Base-by-base conservation (phyloP, 2,113 vertebrate species). In the Pristiophorus japonicus region DNA sequence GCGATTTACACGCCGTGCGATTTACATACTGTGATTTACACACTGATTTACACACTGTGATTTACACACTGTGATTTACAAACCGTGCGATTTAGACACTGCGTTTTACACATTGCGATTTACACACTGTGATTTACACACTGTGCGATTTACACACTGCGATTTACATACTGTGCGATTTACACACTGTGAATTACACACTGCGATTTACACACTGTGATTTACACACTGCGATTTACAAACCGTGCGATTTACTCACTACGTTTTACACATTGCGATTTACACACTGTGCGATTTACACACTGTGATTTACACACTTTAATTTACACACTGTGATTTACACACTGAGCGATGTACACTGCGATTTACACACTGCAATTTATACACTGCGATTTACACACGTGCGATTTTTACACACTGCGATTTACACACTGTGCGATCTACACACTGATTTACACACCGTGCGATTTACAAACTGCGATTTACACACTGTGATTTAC, bases 101-200 rank as follows among this genome's bases (percentile, higher is more conserved):
- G n/a, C n/a, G n/a, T 99, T 99, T 84, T 84, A 42, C 12, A 42
- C 18, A 16, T 14, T 45, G 11, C 16, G 14, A 45, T 84, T 84
- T 45, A 84, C 78, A 84, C 18, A 51, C 51, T 51, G 51, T 51
- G 51, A 51, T 99, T 84, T 84, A 42, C 12, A 42, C 18, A 16
- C 14, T 45, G 11, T 5, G 78, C 16, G 14, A 45, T 84, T 84
- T 45, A 84, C 78, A 84, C 18, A 51, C 51, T 51, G 51, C 4
- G 51, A 51, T 51, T 51, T 45, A 84, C 78, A 84, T 20, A n/a
- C n/a, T n/a, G n/a, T n/a, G n/a, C n/a, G n/a, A n/a, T 99, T 84
- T 84, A 42, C 12, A 42, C 18, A 16, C 14, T 45, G 11, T 5
- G 78, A n/a, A n/a, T n/a, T n/a, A n/a, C n/a, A n/a, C n/a, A n/a